phyloP scores from a whole-genome alignment of 2,797 vertebrate species.

The Vespertilio murinus region DNA sequence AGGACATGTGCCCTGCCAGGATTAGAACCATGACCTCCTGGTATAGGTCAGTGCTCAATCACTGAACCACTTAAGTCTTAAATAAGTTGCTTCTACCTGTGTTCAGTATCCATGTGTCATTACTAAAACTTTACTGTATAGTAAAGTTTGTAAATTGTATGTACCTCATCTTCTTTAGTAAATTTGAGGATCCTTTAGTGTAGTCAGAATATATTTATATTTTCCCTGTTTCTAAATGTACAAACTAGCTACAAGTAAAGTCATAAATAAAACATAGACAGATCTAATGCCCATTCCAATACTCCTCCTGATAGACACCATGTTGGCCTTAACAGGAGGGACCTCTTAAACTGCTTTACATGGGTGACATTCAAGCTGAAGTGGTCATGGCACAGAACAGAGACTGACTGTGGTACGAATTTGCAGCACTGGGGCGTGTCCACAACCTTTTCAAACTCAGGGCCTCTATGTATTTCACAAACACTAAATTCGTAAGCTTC shows the following conservation, averaged over 20 bases:
- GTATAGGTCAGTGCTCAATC: too few species aligned
- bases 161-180: neutral
- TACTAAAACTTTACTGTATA: neutral
- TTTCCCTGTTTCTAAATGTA: conserved; percentile 1
- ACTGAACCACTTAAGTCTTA: neutral
- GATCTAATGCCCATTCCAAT: neutral
- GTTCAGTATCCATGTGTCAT: neutral
- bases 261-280: neutral
- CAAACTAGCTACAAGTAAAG: neutral
- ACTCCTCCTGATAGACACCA: neutral
- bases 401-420: neutral
- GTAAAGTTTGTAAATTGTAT: neutral
- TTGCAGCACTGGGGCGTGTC: neutral
- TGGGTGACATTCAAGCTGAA: neutral
- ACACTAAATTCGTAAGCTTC: neutral
- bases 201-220: neutral
- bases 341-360: neutral
- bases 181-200: neutral
- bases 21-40: too few species aligned
- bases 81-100: neutral
- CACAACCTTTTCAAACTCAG: neutral
- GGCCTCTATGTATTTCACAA: neutral
- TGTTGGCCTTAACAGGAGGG: neutral
- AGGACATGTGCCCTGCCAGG: too few species aligned
- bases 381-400: neutral